Conservation (phyloP, 2,113 vertebrate genomes). For the Cyprinus carpio region DNA sequence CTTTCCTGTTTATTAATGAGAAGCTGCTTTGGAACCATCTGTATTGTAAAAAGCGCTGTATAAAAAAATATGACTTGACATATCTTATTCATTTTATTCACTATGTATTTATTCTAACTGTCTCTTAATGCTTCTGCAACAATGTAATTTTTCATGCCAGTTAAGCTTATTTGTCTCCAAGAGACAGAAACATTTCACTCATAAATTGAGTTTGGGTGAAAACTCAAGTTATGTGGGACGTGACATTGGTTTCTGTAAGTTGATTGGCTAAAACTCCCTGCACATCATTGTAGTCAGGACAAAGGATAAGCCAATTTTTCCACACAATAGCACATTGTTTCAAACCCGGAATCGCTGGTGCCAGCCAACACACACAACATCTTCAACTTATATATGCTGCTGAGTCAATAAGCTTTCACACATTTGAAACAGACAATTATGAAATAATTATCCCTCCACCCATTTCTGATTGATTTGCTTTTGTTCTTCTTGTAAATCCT, state of each 20-base stretch:
- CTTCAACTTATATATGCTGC: constrained; percentile 24
- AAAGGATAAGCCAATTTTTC: constrained; percentile 6
- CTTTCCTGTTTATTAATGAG: background rate
- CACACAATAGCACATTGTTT: constrained; percentile 28
- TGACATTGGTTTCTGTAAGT: background rate
- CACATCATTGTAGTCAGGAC: constrained; percentile 15
- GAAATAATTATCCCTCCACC: constrained; percentile 13
- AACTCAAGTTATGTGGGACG: background rate
- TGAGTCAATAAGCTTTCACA: constrained; percentile 29
- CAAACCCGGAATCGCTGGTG: constrained; percentile 7
- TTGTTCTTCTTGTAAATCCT: constrained; percentile 18
- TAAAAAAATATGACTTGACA: background rate
- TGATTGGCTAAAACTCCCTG: constrained; percentile 37
- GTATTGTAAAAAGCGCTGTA: background rate
- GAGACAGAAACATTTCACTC: constrained; percentile 19
- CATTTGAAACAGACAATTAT: constrained; percentile 13
- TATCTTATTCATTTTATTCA: background rate
- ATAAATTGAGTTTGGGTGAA: background rate
- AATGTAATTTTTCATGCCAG: background rate
- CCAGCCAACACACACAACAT: constrained; percentile 10
- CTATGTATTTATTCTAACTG: background rate
- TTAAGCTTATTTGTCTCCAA: background rate
- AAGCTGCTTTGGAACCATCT: background rate
- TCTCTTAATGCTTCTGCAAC: constrained; percentile 6
- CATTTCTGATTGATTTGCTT: constrained; percentile 15